Base-by-base conservation (phyloP, 2,888 invertebrate genomes). In the Lepidocyrtinus sp. region DNA sequence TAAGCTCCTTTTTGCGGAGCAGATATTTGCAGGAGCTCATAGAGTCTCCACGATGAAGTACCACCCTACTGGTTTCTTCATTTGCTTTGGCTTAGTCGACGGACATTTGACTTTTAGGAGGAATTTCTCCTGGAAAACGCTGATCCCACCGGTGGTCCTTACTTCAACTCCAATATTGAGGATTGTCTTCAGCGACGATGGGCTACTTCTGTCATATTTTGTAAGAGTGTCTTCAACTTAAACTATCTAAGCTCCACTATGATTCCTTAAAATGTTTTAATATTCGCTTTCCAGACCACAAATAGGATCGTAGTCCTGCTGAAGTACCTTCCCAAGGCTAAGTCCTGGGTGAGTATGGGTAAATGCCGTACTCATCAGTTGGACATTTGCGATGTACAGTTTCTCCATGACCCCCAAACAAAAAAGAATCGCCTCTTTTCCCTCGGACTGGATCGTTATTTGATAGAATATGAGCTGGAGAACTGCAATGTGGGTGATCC, bases 281-380 rank as follows among this genome's bases (percentile, higher is more conserved):
- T 45, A 45, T 45, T 7, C 45, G 9, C 7, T 45, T 1, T 26
- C 24, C 22, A 76, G 69, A 70, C 75, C 5, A 63, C 46, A 17
- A 68, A 25, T 46, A 74, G 61, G 63, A 72, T 68, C 15, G 59
- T 82, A 0, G 75, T 71, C 0, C 36, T 82, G 0, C 15, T 75
- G 9, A 75, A 68, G n/a, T 82, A 82, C 62, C 25, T 82, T 15
- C 72, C 82, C 12, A 82, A 82, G 68, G 75, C 75, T 26, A 62
- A 68, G n/a, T 27, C 63, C 0, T 93, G 93, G 92, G 82, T 85
- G 0, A 91, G 91, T 81, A 79, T 91, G 24, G 93, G 92, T 12
- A 93, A 93, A 87, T 90, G 91, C 82, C 89, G 91, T 64, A 90
- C 92, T 0, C 93, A 94, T 87, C 91, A 90, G 85, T 90, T 91